Evolutionary conservation across 2,888 invertebrate species (phyloP), one percentile per base, ranked within the genome.

Genomic region (Elegia similella): DNA sequence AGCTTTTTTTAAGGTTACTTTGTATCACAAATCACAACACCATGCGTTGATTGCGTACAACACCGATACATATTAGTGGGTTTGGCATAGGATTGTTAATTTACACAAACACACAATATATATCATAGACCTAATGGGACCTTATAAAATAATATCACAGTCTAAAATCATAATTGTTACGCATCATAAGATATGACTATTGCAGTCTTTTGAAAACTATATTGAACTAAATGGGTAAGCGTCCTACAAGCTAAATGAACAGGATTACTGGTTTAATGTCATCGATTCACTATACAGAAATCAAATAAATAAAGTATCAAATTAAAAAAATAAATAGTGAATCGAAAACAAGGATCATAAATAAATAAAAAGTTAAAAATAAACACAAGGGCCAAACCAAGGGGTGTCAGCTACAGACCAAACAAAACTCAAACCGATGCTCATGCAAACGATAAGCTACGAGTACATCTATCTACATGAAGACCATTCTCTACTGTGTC

Each of bases 311-410:
- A 61, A 60, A 46, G 48, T 38, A 57, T 60, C 57, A 63, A 50
- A 67, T 64, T 59, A 62, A 63, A 48, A 34, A 54, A 52, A 15
- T 54, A 32, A 56, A 59, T 62, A 72, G 69, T 72, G 72, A 68
- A 76, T 64, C 66, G 67, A 71, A 63, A 73, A 79, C 68, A 46
- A 72, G 62, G 62, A 58, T 66, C 70, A 70, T 67, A 71, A 61
- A 67, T 69, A 77, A 63, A 64, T 64, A 67, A 71, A 66, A 72
- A 72, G 70, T 65, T 65, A 68, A 62, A 76, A 73, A 72, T 72
- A 78, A 80, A 85, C 78, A 87, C 82, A 86, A 86, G 88, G 87
- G 86, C 88, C 89, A 87, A 89, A 89, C 90, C 89, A 88, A 82
- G 83, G 56, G 83, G 90, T 90, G 90, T 90, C 90, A 88, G 84